Base-by-base conservation (phyloP, 2,113 vertebrate species). In the Peromyscus polionotus region DNA sequence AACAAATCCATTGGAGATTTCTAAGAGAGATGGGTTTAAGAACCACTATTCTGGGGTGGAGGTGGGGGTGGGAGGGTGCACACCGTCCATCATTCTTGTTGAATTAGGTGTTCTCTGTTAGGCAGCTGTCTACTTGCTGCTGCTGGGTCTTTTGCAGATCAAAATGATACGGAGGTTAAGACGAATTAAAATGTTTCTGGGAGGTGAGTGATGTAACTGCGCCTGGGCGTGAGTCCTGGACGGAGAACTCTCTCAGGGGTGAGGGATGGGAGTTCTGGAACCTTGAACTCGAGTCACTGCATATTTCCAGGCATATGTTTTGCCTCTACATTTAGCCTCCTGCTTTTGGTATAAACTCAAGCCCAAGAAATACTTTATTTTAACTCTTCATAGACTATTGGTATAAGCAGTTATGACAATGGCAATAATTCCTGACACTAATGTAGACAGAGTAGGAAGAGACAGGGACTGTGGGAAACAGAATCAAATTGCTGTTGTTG, bases 21-120 rank as follows among this genome's bases (percentile, higher is more conserved):
- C n/a, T 5, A 73, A 93, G 17, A 76, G 17, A 33, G 70, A 1
- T 42, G 88, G 93, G 63, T 81, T 80, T 96, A 68, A 51, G 73
- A 77, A 89, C 13, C 24, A 26, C 70, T 91, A 11, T 80, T 65
- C 12, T 85, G 1, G 61, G 28, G 57, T n/a, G n/a, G 48, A 1
- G 86, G n/a, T 19, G 57, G 14, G 57, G 3, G 57, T 20, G 54
- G 16, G 48, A 4, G 36, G 36, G 48, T 28, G 48, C 31, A 95
- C 51, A 96, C 61, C 26, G 84, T 88, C 45, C 22, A 45, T 92
- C 75, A 88, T 81, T 72, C 75, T 76, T 84, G n/a, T 59, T 95
- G 84, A 93, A 76, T 91, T 80, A 51, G 31, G 9, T 88, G 80
- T 84, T 90, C 70, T 88, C 75, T 90, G 33, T 75, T 93, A 76